phyloP scores from a whole-genome alignment of 2,113 vertebrate species.

The Melierax canorus region DNA sequence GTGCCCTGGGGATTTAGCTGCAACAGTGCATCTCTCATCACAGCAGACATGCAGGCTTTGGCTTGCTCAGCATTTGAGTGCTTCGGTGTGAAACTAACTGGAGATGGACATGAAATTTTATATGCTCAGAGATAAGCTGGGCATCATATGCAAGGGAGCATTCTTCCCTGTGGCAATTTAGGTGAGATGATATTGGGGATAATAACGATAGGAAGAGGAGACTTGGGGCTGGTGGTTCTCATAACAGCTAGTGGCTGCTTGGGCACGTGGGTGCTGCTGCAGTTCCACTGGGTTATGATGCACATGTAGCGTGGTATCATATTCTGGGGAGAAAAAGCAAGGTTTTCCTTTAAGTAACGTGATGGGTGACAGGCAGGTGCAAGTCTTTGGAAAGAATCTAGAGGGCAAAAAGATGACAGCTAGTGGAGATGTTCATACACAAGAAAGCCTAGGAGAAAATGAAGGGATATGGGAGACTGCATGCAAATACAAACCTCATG shows the following conservation, averaged over 20 bases:
- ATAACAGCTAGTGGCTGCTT: neutral
- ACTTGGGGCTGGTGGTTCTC: neutral
- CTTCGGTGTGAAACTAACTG: neutral
- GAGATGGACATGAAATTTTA: neutral
- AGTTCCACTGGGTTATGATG: neutral
- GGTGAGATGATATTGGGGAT: neutral
- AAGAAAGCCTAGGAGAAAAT: neutral
- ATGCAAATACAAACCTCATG: neutral
- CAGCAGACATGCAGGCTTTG: neutral
- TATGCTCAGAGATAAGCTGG: neutral
- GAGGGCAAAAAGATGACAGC: neutral
- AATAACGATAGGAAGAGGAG: neutral
- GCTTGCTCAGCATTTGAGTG: neutral
- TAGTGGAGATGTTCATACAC: neutral
- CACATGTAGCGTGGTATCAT: accelerated
- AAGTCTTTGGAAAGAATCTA: neutral
- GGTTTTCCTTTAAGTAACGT: neutral
- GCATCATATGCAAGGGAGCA: neutral
- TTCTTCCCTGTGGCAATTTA: neutral
- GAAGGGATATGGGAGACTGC: neutral
- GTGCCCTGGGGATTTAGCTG: neutral
- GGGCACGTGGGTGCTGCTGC: neutral
- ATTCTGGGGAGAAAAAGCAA: neutral
- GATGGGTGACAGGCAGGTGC: neutral
- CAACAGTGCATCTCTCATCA: neutral